A percentile compares a stretch with the other conserved stretches of the same genome.
phyloP scores from a whole-genome alignment of 2,113 vertebrate species.

The Excalfactoria chinensis region DNA sequence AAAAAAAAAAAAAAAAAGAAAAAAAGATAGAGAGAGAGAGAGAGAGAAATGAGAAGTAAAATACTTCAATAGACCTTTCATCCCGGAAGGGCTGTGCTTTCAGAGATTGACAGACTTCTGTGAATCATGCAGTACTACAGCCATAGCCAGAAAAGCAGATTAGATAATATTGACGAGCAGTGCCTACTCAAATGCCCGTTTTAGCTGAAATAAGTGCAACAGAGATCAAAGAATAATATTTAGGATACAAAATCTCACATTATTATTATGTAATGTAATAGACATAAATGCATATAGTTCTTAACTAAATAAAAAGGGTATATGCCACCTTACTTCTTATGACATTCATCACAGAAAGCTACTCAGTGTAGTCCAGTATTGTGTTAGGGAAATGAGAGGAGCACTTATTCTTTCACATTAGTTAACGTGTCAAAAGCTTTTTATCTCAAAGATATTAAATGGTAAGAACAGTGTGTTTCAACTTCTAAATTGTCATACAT shows the following conservation, averaged over 20 bases:
- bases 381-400: conserved; percentile 50
- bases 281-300: background rate
- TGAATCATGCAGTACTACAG: background rate
- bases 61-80: background rate
- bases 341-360: background rate
- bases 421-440: conserved; percentile 62
- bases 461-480: conserved; percentile 78
- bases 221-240: background rate
- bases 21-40: background rate
- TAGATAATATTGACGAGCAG: conserved; percentile 7
- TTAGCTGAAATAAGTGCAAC: background rate
- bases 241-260: background rate
- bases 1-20: no score
- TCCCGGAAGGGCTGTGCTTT: background rate
- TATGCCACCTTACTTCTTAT: background rate
- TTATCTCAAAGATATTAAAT: conserved; percentile 73
- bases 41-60: background rate
- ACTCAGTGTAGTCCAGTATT: background rate
- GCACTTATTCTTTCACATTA: conserved; percentile 62
- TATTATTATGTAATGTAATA: background rate
- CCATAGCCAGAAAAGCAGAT: background rate
- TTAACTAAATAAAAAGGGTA: conserved; percentile 28
- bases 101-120: background rate
- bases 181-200: conserved; percentile 15
- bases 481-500: conserved; percentile 78